Evolutionary conservation across 1,140 invertebrate species (phyloP).

Genomic region (Drosophila truncata): DNA sequence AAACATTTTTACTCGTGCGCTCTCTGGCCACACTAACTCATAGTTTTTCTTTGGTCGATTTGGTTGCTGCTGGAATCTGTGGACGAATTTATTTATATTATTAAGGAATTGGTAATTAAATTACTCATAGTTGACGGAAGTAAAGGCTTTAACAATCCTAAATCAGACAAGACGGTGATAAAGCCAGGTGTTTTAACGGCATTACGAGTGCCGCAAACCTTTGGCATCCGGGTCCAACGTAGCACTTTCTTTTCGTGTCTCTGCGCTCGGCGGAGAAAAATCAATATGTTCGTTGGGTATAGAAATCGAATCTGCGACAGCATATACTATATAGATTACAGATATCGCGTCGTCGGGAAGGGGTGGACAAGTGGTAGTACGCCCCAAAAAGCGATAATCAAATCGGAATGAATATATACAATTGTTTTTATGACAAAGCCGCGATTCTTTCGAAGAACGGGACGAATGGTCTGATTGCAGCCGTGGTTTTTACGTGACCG

Average conservation of each 20-base stretch:
- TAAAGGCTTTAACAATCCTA: background rate
- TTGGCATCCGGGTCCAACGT: slow-evolving; percentile 43
- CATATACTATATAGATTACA: slow-evolving; percentile 47
- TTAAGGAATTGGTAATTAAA: slow-evolving; percentile 34
- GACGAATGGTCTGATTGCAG: slow-evolving; percentile 13
- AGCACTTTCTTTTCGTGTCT: slow-evolving; percentile 51
- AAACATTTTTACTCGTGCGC: background rate
- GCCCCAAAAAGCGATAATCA: slow-evolving; percentile 28
- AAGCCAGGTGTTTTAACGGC: too few species aligned
- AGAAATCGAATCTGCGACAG: slow-evolving; percentile 35
- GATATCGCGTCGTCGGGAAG: slow-evolving; percentile 16
- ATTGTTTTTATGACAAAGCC: slow-evolving; percentile 16
- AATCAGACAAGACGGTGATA: background rate
- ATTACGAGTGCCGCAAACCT: background rate
- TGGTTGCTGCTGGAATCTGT: slow-evolving; percentile 20
- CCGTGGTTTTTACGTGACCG: background rate
- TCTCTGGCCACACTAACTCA: slow-evolving; percentile 17
- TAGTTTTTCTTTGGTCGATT: slow-evolving; percentile 27
- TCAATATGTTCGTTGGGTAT: slow-evolving; percentile 48
- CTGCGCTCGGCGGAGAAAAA: slow-evolving; percentile 29
- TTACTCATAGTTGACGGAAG: background rate
- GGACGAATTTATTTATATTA: slow-evolving; percentile 40
- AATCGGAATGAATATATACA: slow-evolving; percentile 8
- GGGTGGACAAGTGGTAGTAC: slow-evolving; percentile 7
- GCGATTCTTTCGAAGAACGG: slow-evolving; percentile 2